Evolutionary conservation across 2,113 vertebrate species (phyloP).

Genomic region (Chrysochloris asiatica): DNA sequence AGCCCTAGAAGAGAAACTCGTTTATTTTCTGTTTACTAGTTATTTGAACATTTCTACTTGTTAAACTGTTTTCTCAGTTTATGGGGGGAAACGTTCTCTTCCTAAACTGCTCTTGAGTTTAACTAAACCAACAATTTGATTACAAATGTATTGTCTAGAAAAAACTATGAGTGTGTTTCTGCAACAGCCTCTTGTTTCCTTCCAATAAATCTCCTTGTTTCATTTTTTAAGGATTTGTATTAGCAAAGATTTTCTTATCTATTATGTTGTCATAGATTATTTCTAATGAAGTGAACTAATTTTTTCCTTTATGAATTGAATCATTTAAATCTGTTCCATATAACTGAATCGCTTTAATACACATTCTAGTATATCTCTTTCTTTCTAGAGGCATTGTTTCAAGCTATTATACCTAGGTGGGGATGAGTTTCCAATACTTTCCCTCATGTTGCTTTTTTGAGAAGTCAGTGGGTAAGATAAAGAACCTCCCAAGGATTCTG

Average conservation of each 20-base stretch:
- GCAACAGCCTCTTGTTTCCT: background rate
- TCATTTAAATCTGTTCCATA: conserved; percentile 11
- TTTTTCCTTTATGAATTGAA: background rate
- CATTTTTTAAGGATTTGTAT: background rate
- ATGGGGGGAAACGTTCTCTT: background rate
- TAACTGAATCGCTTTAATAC: background rate
- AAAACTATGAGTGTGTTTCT: background rate
- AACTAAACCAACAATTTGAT: background rate
- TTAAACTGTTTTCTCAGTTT: background rate
- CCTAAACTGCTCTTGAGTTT: background rate
- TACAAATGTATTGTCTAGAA: conserved; percentile 5
- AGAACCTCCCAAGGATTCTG: background rate
- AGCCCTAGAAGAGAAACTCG: background rate
- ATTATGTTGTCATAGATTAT: conserved; percentile 1
- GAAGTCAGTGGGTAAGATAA: background rate
- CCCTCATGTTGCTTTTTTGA: background rate
- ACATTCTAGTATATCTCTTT: background rate
- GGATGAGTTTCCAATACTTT: background rate
- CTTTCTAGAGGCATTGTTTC: background rate
- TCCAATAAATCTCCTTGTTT: background rate
- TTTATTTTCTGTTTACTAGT: background rate
- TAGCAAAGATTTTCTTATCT: background rate
- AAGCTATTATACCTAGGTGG: background rate
- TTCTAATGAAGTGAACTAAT: background rate
- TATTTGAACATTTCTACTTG: background rate